Evolutionary conservation across 2,888 invertebrate species (phyloP), one percentile per base, ranked within the genome.

Genomic region (Agonopterix heracliana): DNA sequence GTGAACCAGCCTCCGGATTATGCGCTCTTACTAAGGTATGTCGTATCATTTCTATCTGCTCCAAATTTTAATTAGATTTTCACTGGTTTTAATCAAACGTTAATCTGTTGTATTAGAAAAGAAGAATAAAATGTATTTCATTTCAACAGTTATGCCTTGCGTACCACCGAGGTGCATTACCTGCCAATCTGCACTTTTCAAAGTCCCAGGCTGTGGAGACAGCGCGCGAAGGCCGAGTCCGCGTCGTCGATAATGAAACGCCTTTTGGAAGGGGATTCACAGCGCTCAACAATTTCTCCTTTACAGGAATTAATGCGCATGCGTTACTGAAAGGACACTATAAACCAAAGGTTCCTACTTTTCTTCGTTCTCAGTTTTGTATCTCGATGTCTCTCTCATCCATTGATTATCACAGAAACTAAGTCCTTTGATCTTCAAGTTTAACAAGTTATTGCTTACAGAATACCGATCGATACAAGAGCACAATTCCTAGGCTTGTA

Each of bases 11-110:
- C 2, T 77, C 79, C 2, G 81, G 78, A 34, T 62, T 90, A 3
- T 90, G 90, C 53, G 81, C 90, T 14, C 56, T 92, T 26, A 88
- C 88, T n/a, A 92, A 92, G 78, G 90, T 80, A 59, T 45, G 12
- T 17, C 2, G 2, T 14, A 11, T 42, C 13, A 2, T 13, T 13
- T 42, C 3, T 1, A 42, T 13, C n/a, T 13, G 3, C 26, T 5
- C 7, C 7, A 42, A 42, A 42, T n/a, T 13, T 9, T 8, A 1
- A 13, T 42, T 9, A 0, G 1, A 11, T 13, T 9, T 42, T 11
- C 3, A 11, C 9, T n/a, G 9, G 9, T 35, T 8, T 45, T 43
- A 3, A 60, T 53, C 47, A 66, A 81, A 7, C 74, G n/a, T 71
- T 14, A 14, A 14, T 14, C 14, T 14, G 14, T 14, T 14, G 14